Conservation (phyloP, 64 coral and sea anemone species). For the Astreopora myriophthalma region DNA sequence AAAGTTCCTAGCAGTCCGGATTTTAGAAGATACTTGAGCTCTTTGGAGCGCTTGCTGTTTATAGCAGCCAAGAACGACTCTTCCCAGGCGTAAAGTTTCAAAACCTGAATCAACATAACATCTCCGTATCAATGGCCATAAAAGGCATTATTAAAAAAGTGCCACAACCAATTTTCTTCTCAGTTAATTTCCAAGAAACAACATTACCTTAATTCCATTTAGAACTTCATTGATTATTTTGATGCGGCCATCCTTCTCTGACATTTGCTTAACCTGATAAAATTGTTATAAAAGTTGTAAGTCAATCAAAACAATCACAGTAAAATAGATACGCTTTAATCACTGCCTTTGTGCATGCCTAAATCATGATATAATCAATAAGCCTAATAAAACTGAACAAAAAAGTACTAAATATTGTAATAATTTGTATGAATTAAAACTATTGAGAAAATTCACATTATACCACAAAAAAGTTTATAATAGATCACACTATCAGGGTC, state of each 20-base stretch:
- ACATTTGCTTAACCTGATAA: slow-evolving; percentile 49
- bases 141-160: not conserved
- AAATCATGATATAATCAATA: no score
- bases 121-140: not conserved
- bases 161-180: no score
- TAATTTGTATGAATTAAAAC: no score
- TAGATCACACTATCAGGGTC: no score
- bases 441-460: no score
- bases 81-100: slow-evolving; percentile 92
- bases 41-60: slow-evolving; percentile 34
- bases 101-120: slow-evolving; percentile 31
- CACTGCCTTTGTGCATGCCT: no score
- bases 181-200: not conserved
- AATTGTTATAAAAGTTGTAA: not conserved
- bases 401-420: no score
- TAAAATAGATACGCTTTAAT: no score
- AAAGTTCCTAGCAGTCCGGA: not conserved
- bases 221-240: slow-evolving; percentile 71
- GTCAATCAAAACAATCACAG: no score
- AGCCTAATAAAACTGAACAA: no score
- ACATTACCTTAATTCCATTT: slow-evolving; percentile 52
- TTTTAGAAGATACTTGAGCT: slow-evolving; percentile 57
- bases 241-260: slow-evolving; percentile 47
- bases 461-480: no score
- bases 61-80: slow-evolving; percentile 66